Conservation (phyloP, 2,797 vertebrate genomes). For the Poecile montanus region DNA sequence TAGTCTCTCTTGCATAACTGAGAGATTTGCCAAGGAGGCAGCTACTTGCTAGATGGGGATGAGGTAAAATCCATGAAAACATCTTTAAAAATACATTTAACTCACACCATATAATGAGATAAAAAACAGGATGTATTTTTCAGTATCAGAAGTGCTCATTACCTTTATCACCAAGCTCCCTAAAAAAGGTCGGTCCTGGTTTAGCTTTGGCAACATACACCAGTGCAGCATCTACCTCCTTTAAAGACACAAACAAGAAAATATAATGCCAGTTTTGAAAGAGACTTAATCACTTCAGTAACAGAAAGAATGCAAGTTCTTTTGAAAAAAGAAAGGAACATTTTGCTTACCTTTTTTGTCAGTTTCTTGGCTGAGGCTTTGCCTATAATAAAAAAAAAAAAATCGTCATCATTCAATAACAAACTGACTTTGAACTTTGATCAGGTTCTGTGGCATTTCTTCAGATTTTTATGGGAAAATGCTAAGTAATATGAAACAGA, state of each 20-base stretch:
- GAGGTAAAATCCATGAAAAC: not conserved
- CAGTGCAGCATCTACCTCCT: conserved; percentile 87
- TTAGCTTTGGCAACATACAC: conserved; percentile 75
- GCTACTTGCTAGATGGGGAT: not conserved
- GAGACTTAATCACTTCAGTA: conserved; percentile 9
- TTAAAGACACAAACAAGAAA: conserved; percentile 67
- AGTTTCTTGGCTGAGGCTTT: conserved; percentile 85
- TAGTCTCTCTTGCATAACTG: not conserved
- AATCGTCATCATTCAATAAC: conserved; percentile 56
- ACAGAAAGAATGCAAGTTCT: conserved; percentile 53
- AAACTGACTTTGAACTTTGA: conserved; percentile 64
- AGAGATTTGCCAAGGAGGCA: conserved; percentile 1
- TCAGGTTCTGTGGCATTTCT: conserved; percentile 59
- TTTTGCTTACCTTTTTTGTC: conserved; percentile 82
- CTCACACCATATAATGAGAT: not conserved
- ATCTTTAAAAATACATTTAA: not conserved
- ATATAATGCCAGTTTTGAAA: conserved; percentile 56
- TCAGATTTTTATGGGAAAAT: conserved; percentile 58
- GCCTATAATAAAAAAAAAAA: conserved; percentile 77
- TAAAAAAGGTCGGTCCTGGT: conserved; percentile 85
- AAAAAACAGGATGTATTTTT: conserved; percentile 4
- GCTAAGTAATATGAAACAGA: conserved; percentile 64
- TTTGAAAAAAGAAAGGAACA: conserved; percentile 26
- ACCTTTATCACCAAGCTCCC: conserved; percentile 92
- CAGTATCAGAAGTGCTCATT: conserved; percentile 1